phyloP scores from a whole-genome alignment of 2,113 vertebrate genomes.

The Athene cunicularia region DNA sequence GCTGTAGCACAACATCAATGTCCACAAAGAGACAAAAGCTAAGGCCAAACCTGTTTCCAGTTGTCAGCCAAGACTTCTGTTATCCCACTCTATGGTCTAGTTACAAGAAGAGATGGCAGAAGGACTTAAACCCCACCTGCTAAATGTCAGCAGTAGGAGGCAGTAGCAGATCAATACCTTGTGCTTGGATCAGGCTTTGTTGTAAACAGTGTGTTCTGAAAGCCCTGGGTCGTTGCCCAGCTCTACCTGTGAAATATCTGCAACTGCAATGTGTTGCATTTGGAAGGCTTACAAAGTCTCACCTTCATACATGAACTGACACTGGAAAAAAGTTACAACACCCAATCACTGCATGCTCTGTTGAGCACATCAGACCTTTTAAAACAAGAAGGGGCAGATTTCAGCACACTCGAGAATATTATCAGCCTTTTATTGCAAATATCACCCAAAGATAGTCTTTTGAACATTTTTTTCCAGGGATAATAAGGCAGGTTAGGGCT shows the following conservation, averaged over 20 bases:
- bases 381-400: background rate
- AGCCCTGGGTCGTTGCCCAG: background rate
- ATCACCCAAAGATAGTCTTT: background rate
- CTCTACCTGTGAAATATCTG: background rate
- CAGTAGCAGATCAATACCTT: background rate
- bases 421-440: background rate
- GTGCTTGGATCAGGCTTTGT: background rate
- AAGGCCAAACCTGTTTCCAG: background rate
- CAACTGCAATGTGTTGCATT: background rate
- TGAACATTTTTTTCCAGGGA: background rate
- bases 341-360: background rate
- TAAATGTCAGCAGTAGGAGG: background rate
- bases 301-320: background rate
- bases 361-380: background rate
- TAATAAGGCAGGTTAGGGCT: background rate
- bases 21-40: background rate
- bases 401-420: background rate
- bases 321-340: background rate
- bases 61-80: background rate
- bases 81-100: background rate
- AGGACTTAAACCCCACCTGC: background rate
- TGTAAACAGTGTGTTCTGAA: background rate
- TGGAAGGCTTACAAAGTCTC: background rate
- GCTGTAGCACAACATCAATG: background rate
- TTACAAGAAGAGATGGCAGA: background rate